Conservation (phyloP, 2,797 vertebrate genomes). For the Crenichthys baileyi region DNA sequence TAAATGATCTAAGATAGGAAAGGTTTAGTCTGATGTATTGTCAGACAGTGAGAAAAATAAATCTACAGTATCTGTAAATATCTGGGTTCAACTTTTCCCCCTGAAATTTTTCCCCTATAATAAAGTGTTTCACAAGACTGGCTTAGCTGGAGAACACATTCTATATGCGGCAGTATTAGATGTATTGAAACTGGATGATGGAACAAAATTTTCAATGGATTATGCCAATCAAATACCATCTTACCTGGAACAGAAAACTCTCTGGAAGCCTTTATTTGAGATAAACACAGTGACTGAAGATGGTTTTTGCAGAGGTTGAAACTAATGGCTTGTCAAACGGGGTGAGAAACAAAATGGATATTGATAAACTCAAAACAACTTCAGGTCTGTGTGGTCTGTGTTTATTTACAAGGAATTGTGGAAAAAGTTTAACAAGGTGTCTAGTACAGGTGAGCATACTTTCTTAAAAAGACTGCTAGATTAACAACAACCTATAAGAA, state of each 20-base stretch:
- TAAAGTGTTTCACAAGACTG: background rate
- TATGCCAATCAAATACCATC: background rate
- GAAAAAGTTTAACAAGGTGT: background rate
- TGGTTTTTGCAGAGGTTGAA: too few relatives aligned
- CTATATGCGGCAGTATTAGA: background rate
- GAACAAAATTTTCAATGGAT: background rate
- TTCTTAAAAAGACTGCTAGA: background rate
- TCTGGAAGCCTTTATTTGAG: too few relatives aligned
- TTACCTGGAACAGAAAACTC: too few relatives aligned
- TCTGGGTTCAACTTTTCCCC: background rate
- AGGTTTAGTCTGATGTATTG: background rate
- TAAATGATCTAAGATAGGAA: background rate
- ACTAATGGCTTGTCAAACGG: background rate
- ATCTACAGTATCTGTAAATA: background rate
- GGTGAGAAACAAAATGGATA: background rate
- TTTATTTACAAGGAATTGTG: background rate
- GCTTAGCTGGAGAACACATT: background rate
- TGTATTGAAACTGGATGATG: background rate
- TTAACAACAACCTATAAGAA: background rate
- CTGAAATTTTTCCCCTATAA: background rate
- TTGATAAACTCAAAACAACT: background rate
- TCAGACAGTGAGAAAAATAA: background rate
- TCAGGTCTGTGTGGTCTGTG: background rate
- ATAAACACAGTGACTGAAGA: too few relatives aligned
- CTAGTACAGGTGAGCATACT: background rate